phyloP scores from a whole-genome alignment of 1,140 invertebrate genomes.

The Harpegnathos saltator region DNA sequence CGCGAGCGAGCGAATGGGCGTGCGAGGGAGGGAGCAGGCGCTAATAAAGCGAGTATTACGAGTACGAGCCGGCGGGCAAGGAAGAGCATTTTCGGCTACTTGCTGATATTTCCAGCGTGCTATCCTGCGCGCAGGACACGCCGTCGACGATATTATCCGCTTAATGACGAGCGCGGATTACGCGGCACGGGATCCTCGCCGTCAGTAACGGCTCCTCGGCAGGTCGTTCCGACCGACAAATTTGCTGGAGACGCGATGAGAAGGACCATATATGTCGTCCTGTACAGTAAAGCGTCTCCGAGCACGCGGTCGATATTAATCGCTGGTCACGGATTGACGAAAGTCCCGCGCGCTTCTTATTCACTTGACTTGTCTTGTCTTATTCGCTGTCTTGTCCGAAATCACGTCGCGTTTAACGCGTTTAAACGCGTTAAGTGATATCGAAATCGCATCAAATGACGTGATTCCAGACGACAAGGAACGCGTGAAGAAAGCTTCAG shows the following conservation, averaged over 20 bases:
- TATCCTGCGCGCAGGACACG: neutral
- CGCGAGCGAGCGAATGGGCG: neutral
- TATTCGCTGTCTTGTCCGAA: too few species aligned
- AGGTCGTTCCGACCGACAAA: neutral
- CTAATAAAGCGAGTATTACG: constrained; percentile 38
- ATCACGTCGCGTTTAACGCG: too few species aligned
- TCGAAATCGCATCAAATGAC: too few species aligned
- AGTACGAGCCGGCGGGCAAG: neutral
- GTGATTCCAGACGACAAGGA: too few species aligned
- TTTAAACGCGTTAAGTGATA: too few species aligned
- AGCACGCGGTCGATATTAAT: constrained; percentile 2
- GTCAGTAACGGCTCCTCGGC: neutral
- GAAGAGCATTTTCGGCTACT: neutral
- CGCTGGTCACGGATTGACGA: neutral
- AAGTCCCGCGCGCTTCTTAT: neutral
- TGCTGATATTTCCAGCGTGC: neutral
- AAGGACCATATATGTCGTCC: too few species aligned
- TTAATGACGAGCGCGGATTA: constrained; percentile 28
- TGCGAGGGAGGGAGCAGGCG: neutral
- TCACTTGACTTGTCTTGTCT: too few species aligned
- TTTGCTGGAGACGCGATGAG: neutral
- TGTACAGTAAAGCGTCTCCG: too few species aligned
- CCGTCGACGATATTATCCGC: neutral
- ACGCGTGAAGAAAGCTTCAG: too few species aligned
- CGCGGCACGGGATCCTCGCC: neutral